Conservation (phyloP, 2,797 vertebrate genomes). For the Emys orbicularis region DNA sequence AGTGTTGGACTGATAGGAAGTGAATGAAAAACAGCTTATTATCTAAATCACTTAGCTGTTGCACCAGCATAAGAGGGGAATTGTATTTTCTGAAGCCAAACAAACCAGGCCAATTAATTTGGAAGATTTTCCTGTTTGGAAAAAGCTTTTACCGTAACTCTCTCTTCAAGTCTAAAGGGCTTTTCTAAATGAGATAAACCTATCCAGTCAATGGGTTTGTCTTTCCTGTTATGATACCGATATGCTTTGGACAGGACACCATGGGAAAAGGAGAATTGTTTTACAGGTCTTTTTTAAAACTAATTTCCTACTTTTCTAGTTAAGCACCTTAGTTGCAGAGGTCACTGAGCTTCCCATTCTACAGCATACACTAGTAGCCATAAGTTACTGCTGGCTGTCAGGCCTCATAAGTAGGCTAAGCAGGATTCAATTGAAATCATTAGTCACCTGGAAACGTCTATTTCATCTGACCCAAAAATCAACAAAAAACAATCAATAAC, state of each 20-base stretch:
- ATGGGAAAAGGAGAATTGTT: neutral
- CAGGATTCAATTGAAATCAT: neutral
- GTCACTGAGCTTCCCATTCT: neutral
- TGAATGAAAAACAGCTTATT: conserved; percentile 13
- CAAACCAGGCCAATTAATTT: conserved; percentile 13
- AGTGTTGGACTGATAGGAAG: conserved; percentile 9
- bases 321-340: neutral
- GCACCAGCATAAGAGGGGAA: rapidly evolving
- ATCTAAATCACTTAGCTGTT: conserved; percentile 36
- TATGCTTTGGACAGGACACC: neutral
- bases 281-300: neutral
- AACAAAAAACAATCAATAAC: too few relatives aligned
- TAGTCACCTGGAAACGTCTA: neutral
- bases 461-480: neutral
- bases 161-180: neutral
- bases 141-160: neutral
- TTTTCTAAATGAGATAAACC: conserved; percentile 30
- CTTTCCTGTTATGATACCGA: neutral
- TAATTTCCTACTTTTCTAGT: conserved; percentile 4
- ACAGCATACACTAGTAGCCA: neutral
- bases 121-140: conserved; percentile 27
- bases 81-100: conserved; percentile 25
- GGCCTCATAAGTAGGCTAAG: neutral
- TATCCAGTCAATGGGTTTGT: neutral
- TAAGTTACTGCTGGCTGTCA: neutral